phyloP scores from a whole-genome alignment of 2,113 vertebrate species.

The Vombatus ursinus region DNA sequence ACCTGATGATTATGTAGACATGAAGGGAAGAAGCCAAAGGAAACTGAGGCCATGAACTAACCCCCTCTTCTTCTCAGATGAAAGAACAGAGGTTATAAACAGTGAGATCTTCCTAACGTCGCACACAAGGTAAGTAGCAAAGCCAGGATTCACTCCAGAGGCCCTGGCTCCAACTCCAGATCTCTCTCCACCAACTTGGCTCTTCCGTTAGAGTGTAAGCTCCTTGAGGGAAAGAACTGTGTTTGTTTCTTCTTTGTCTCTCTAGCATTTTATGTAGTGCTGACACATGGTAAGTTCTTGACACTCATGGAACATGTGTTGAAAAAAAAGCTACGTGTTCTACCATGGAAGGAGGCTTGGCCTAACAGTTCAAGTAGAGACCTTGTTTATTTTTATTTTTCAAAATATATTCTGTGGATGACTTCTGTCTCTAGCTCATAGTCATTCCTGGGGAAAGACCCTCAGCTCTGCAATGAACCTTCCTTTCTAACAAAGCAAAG shows the following conservation, averaged over 20 bases:
- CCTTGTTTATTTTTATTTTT: not conserved
- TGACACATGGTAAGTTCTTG: not conserved
- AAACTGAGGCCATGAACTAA: too few species aligned
- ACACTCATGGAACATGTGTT: not conserved
- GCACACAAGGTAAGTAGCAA: not conserved
- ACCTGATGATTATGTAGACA: too few species aligned
- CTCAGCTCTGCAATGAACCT: not conserved
- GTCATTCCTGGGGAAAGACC: not conserved
- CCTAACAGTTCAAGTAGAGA: not conserved
- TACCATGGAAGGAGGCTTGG: not conserved
- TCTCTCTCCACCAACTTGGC: not conserved
- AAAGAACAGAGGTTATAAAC: not conserved
- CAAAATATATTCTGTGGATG: not conserved
- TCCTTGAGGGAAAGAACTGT: not conserved
- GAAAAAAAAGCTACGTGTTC: not conserved
- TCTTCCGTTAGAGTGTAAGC: not conserved
- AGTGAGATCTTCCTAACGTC: not conserved
- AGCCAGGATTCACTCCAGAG: too few species aligned
- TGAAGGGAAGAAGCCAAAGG: too few species aligned
- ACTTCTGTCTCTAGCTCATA: not conserved
- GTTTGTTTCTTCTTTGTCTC: not conserved
- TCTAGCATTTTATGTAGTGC: not conserved
- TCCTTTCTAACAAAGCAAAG: not conserved
- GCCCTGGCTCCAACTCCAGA: not conserved
- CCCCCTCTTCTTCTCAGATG: too few species aligned